Percentiles rank a stretch among this genome's conserved stretches.
Evolutionary conservation across 2,113 vertebrate species (phyloP).

Genomic region (Sigmodon hispidus): DNA sequence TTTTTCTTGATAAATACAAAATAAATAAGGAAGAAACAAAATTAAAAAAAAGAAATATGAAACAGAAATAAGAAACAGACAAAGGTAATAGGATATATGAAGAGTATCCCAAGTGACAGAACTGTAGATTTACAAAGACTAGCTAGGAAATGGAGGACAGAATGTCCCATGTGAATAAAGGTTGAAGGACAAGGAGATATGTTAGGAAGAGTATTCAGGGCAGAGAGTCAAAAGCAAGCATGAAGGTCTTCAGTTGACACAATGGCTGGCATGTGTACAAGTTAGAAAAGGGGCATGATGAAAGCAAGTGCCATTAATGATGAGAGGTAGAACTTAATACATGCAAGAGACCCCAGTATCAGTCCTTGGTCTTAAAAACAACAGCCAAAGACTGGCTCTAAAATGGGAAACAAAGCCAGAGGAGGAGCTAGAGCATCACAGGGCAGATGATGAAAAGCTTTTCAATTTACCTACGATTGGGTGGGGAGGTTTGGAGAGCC

Average conservation of each 20-base stretch:
- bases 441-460: not conserved
- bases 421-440: not conserved
- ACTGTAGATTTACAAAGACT: not conserved
- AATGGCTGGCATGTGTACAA: not conserved
- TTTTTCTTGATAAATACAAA: too few relatives aligned
- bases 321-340: too few relatives aligned
- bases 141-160: not conserved
- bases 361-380: not conserved
- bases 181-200: constrained; percentile 14
- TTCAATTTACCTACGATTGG: not conserved
- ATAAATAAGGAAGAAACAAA: too few relatives aligned
- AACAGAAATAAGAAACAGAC: not conserved
- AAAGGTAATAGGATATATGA: not conserved
- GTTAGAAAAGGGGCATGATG: not conserved
- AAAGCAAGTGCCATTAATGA: not conserved
- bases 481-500: not conserved
- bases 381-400: not conserved
- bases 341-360: not conserved
- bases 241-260: not conserved
- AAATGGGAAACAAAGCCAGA: not conserved
- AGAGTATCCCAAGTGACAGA: not conserved
- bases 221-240: not conserved
- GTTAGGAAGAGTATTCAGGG: not conserved
- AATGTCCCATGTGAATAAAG: not conserved
- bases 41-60: too few relatives aligned